Base-by-base conservation (phyloP, 2,113 vertebrate species). In the Hemicordylus capensis region DNA sequence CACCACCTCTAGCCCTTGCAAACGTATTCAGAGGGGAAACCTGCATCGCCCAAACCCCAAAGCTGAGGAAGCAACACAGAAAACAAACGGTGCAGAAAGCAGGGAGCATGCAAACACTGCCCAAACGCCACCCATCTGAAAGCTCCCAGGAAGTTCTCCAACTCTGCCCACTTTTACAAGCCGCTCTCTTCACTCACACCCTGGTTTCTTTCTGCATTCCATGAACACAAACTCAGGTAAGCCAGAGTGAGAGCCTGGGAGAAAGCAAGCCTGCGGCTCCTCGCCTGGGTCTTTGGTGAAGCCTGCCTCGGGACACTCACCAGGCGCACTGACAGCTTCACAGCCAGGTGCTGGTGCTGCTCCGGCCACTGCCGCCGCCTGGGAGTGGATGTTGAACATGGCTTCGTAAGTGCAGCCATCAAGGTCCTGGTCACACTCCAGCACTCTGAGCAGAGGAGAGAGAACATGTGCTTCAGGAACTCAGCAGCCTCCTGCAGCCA, bases 361-460 rank as follows among this genome's bases (percentile, higher is more conserved):
- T n/a, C n/a, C n/a, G n/a, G n/a, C n/a, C n/a, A n/a, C n/a, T n/a
- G n/a, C 79, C 9, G 87, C 6, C 76, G 95, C 95, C 88, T 98
- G 98, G 78, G 97, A 94, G 90, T 98, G 98, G 67, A 98, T 97
- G 93, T 98, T 97, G 95, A 97, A 99, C 98, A 99, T 99, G 31
- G 98, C 97, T 95, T 99, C 98, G 66, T 99, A 98, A 42, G 94
- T 98, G 70, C 95, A 97, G 79, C 94, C 96, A 17, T 99, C 97
- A 0, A 83, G 42, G 85, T 98, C 97, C 80, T 96, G 92, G 11
- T 98, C 97, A 66, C 93, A 94, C 51, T 97, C 93, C 78, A 94
- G 8, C 1, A 2, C 85, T 75, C 97, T 97, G 92, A 80, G 80
- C 8, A 58, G 2, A 66, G 87, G 69, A 51, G 37, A 7, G 11